Evolutionary conservation across 1,140 invertebrate genomes (phyloP), one percentile per base, ranked within the genome.

Genomic region (Drosophila triauraria): DNA sequence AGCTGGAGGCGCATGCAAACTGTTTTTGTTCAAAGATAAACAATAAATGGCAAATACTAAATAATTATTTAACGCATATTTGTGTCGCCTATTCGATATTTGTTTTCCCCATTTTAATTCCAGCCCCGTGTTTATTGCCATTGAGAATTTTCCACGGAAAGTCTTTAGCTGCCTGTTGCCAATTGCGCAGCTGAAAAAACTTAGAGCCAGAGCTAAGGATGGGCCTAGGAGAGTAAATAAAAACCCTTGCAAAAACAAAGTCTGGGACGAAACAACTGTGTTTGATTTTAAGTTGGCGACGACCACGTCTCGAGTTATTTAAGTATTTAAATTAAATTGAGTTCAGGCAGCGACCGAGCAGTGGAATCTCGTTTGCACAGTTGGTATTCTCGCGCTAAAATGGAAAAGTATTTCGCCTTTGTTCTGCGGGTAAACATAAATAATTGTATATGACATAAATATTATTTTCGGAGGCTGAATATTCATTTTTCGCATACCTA

Each of bases 291-390:
- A 78, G 77, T 62, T 86, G 65, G 56, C 72, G 50, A 63, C 60
- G 71, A 63, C 15, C 38, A 61, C 38, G 60, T 51, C 46, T 59
- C 42, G 38, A 46, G 54, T 23, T 67, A 51, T 61, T 77, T 65
- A 60, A 51, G 30, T 58, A 60, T 60, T 56, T 57, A 25, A 58
- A 27, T 67, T 67, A 27, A 59, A 75, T 82, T 75, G 60, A 82
- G 80, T 61, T 78, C 69, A 82, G 50, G 12, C 56, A 64, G 56
- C 61, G 43, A 48, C 47, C 51, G 40, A 25, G 74, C 75, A 46
- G 10, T 68, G 56, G 70, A 86, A 79, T 82, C 75, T 77, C 54
- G 76, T 87, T 87, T 87, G 57, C 51, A 88, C 83, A 87, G 83
- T 83, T 87, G 83, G 53, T 40, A 67, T 67, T 78, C 38, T 78